Conservation (phyloP, 2,888 invertebrate species). For the Himalopsyche anomala region DNA sequence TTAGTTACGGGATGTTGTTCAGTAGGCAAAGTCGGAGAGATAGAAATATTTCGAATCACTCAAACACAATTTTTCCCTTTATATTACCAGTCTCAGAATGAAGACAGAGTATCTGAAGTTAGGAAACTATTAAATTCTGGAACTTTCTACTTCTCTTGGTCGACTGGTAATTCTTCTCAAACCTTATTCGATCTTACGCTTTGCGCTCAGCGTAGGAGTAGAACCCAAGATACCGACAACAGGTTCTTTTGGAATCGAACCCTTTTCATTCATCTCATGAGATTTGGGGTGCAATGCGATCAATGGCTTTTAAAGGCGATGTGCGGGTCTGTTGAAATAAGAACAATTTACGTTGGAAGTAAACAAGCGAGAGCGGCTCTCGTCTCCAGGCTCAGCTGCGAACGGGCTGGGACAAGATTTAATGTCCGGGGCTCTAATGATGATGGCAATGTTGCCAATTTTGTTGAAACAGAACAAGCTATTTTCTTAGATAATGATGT, state of each 20-base stretch:
- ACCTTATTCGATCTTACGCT: constrained; percentile 91
- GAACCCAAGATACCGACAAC: constrained; percentile 90
- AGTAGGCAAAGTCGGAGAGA: constrained; percentile 95
- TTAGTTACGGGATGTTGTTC: constrained; percentile 97
- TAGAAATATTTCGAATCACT: constrained; percentile 96
- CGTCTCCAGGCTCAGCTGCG: constrained; percentile 96
- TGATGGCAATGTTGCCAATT: constrained; percentile 99
- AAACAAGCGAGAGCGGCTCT: constrained; percentile 96
- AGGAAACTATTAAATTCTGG: constrained; percentile 97
- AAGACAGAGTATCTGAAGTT: constrained; percentile 80
- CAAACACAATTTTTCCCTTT: constrained; percentile 94
- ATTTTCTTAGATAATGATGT: constrained; percentile 94
- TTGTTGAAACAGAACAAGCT: constrained; percentile 99
- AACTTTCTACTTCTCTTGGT: constrained; percentile 98
- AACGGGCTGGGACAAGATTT: constrained; percentile 97
- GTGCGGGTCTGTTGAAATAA: constrained; percentile 98
- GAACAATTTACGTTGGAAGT: constrained; percentile 98
- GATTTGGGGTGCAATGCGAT: constrained; percentile 92
- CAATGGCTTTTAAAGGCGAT: constrained; percentile 96
- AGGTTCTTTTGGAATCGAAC: constrained; percentile 99
- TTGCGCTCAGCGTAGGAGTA: constrained; percentile 92
- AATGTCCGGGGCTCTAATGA: constrained; percentile 99
- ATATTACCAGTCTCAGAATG: constrained; percentile 81
- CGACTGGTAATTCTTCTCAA: constrained; percentile 74
- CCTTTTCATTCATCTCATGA: constrained; percentile 93